These are phyloP conservation scores for Propithecus coquereli DNA, from an alignment of 2,113 vertebrate genomes.

Conservation along the genomic window DNA sequence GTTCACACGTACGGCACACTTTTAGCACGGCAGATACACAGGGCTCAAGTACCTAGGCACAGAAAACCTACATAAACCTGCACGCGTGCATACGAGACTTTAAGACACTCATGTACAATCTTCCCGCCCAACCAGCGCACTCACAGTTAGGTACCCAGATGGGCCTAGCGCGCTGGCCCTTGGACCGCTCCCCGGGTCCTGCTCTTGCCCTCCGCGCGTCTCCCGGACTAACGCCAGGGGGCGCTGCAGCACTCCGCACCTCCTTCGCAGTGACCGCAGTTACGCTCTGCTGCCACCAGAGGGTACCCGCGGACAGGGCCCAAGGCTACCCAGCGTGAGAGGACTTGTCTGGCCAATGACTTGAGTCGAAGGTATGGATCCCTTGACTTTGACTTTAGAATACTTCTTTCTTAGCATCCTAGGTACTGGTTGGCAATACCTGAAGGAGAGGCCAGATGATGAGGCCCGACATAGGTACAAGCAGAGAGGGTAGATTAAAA, in stretches of 20 bases:
- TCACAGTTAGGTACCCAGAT: not conserved
- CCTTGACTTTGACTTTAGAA: not conserved
- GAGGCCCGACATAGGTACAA: not conserved
- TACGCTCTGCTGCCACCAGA: constrained; percentile 49
- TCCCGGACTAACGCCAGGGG: constrained; percentile 48
- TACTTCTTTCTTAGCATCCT: not conserved
- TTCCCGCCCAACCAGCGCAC: not conserved
- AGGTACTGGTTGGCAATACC: not conserved
- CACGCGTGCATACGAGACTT: not conserved
- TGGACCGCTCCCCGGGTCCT: not conserved
- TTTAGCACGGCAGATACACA: not conserved
- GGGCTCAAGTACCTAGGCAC: not conserved
- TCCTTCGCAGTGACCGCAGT: not conserved
- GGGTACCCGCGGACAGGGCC: constrained; percentile 48
- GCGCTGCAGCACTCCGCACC: not conserved
- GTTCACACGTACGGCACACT: not conserved
- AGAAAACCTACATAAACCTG: not conserved
- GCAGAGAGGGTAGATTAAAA: not conserved
- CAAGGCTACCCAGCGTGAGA: not conserved
- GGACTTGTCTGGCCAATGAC: not conserved
- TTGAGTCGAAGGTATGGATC: not conserved
- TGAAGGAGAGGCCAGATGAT: not conserved
- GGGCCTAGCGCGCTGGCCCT: not conserved
- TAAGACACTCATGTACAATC: not conserved
- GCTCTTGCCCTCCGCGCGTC: not conserved